phyloP scores from a whole-genome alignment of 2,888 invertebrate genomes.

The Cephalotes varians region DNA sequence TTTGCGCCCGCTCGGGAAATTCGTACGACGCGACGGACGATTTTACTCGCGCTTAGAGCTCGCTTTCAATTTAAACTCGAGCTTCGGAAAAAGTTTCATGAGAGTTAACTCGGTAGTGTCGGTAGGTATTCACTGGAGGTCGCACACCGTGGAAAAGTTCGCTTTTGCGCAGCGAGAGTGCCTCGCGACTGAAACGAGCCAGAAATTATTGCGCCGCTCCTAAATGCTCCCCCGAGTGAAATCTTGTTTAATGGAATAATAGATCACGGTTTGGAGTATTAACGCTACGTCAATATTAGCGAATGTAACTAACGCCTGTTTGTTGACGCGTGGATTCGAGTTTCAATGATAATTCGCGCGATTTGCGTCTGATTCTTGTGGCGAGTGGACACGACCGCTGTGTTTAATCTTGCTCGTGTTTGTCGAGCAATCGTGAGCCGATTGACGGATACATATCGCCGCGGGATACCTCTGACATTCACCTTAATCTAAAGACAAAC shows the following conservation, averaged over 20 bases:
- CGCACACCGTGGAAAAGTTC: constrained; percentile 19
- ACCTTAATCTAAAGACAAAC: neutral
- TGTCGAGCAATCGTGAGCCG: neutral
- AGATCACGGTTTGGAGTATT: constrained; percentile 54
- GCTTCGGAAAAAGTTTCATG: constrained; percentile 39
- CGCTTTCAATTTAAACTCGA: constrained; percentile 52
- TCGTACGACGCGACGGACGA: constrained; percentile 10
- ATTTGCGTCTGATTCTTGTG: constrained; percentile 47
- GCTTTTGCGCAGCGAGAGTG: constrained; percentile 21
- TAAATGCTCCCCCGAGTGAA: constrained; percentile 47
- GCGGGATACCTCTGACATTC: neutral
- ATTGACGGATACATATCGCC: constrained; percentile 5
- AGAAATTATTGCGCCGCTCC: constrained; percentile 53
- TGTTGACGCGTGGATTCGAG: constrained; percentile 33
- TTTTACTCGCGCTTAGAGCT: constrained; percentile 26
- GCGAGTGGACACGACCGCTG: neutral
- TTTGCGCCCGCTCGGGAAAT: constrained; percentile 7
- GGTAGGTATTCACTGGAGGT: constrained; percentile 26
- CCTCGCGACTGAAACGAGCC: constrained; percentile 28
- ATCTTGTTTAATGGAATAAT: constrained; percentile 62
- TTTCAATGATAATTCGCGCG: constrained; percentile 47
- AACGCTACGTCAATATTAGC: constrained; percentile 56
- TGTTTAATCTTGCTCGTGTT: constrained; percentile 31
- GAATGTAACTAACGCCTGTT: constrained; percentile 43
- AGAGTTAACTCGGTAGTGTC: neutral